phyloP scores from a whole-genome alignment of 1,140 invertebrate species.

The Mylabris phalerata region DNA sequence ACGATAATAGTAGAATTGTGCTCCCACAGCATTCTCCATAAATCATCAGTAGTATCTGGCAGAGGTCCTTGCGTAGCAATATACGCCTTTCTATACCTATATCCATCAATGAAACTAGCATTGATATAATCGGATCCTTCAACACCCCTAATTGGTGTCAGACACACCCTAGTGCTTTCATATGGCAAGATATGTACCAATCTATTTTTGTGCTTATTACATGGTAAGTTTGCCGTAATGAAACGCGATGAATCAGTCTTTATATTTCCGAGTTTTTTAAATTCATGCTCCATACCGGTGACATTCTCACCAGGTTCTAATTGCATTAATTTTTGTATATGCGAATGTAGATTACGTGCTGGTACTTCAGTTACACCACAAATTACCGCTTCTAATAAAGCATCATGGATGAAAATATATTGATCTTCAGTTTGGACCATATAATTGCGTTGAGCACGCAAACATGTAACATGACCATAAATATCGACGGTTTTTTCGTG shows the following conservation, averaged over 20 bases:
- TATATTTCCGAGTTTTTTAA: conserved; percentile 93
- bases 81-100: conserved; percentile 84
- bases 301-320: conserved; percentile 75
- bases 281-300: conserved; percentile 97
- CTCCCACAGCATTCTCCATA: conserved; percentile 99
- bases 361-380: conserved; percentile 93
- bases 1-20: conserved; percentile 99
- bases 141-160: conserved; percentile 82
- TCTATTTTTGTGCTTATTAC: conserved; percentile 98
- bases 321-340: conserved; percentile 89
- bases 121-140: conserved; percentile 99
- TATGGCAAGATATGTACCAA: conserved; percentile 96
- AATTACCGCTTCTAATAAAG: conserved; percentile 90
- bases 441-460: conserved; percentile 94
- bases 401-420: conserved; percentile 99
- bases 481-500: conserved; percentile 98
- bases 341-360: conserved; percentile 83
- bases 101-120: conserved; percentile 95
- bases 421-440: conserved; percentile 99
- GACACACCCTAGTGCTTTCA: conserved; percentile 89
- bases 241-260: conserved; percentile 92
- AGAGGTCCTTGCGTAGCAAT: conserved; percentile 98
- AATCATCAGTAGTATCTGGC: conserved; percentile 92
- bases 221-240: conserved; percentile 89
- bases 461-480: conserved; percentile 95